Evolutionary conservation across 2,888 invertebrate species (phyloP), one percentile per base, ranked within the genome.

Genomic region (Gymnosoma rotundatum): DNA sequence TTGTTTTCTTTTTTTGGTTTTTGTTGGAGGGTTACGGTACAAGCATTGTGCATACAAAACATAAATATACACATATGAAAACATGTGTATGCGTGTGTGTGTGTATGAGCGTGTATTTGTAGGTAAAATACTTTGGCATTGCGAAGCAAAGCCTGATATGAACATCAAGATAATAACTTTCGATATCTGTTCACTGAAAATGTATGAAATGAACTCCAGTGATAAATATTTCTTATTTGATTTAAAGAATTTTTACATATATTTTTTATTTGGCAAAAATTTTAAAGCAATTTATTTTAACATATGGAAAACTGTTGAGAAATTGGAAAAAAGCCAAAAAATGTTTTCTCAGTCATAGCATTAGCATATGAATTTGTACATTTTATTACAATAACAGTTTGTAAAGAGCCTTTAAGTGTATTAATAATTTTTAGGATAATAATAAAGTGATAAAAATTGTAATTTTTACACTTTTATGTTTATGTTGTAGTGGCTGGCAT

Each of bases 121-220:
- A 18, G 18, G 36, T 66, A 18, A 54, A 56, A 56, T 50, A 48
- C 63, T 38, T 61, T 75, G 60, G 52, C 61, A 66, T 58, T 74
- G 64, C 56, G 60, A 73, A 64, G 54, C 50, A 75, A 66, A 79
- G 79, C 75, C 74, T 75, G 60, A 79, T 75, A 72, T 74, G 79
- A 72, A 52, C 52, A 70, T 74, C 70, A 48, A 79, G 79, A 75
- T 79, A 83, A 83, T 79, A 74, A 60, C 70, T 58, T 75, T 61
- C 61, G 61, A 74, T 69, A 69, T 60, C 32, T 32, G 7, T 32
- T 32, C 32, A 8, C 4, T n/a, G 67, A 32, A 69, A 42, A 38
- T 50, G 20, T 38, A 63, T 58, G 45, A 48, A 54, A 74, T 67
- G 48, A 67, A 72, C 52, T 61, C n/a, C 54, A 61, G 3, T 80